Conservation (phyloP, 2,888 invertebrate species). For the Drosophila colorata region DNA sequence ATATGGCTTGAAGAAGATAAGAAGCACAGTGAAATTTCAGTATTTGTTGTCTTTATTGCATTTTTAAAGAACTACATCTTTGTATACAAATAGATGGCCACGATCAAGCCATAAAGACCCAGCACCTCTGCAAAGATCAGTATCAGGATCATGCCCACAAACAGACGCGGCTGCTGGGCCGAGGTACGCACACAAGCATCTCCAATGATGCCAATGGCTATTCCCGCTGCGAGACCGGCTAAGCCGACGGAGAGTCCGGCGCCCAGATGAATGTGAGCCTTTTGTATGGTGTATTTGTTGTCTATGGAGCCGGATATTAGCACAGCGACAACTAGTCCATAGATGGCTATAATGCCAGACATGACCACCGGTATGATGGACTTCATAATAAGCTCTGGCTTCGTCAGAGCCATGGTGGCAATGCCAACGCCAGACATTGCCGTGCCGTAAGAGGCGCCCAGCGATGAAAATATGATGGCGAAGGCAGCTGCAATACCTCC, state of each 20-base stretch:
- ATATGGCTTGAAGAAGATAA: too few relatives aligned
- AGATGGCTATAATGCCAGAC: constrained; percentile 99
- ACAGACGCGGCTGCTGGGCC: constrained; percentile 99
- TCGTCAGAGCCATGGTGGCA: constrained; percentile 99
- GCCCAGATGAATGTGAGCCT: constrained; percentile 97
- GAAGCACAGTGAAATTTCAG: too few relatives aligned
- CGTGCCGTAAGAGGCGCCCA: constrained; percentile 99
- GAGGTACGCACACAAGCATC: constrained; percentile 99
- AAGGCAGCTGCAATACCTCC: constrained; percentile 92
- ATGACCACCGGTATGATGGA: constrained; percentile 99
- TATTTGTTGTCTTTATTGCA: constrained; percentile 1
- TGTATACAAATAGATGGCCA: constrained; percentile 99
- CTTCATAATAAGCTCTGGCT: constrained; percentile 99
- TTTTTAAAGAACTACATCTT: constrained; percentile 86
- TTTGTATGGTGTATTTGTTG: constrained; percentile 89
- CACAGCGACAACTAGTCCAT: constrained; percentile 99
- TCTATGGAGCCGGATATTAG: constrained; percentile 95
- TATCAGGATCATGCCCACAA: constrained; percentile 99
- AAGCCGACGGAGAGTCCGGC: constrained; percentile 98
- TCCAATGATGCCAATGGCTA: constrained; percentile 99
- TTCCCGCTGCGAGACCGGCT: constrained; percentile 98
- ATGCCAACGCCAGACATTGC: constrained; percentile 99
- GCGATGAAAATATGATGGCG: constrained; percentile 85
- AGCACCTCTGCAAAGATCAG: constrained; percentile 99
- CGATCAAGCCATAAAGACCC: constrained; percentile 99